Conservation (phyloP, 2,113 vertebrate species). For the Myrmecobius fasciatus region DNA sequence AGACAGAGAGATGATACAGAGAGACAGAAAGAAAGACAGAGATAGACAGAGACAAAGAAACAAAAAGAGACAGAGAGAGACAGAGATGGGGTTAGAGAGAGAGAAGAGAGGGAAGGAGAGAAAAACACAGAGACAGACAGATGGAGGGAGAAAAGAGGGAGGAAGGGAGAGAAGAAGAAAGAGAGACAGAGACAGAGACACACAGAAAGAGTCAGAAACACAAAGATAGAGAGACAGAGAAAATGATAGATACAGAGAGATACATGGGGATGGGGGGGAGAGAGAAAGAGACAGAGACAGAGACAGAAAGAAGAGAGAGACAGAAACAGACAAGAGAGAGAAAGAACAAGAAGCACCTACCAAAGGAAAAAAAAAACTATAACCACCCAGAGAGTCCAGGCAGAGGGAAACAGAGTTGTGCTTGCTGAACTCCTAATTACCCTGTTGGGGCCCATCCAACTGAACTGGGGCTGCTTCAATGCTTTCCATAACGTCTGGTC, state of each 20-base stretch:
- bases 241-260: background rate
- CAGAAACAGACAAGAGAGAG: background rate
- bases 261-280: background rate
- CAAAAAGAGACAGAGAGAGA: background rate
- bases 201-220: too few relatives aligned
- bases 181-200: too few relatives aligned
- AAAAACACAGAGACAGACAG: background rate
- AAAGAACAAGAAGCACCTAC: background rate
- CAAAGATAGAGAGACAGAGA: too few relatives aligned
- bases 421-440: background rate
- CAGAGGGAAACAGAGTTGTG: background rate
- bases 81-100: too few relatives aligned
- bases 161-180: too few relatives aligned
- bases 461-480: background rate
- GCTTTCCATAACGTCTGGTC: background rate
- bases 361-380: background rate
- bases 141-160: accelerated
- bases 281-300: background rate
- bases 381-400: background rate
- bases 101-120: background rate
- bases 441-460: background rate
- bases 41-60: background rate
- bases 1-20: too few relatives aligned
- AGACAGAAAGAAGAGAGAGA: too few relatives aligned
- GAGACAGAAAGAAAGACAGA: too few relatives aligned